These are phyloP conservation scores for Eueremaeus valkanovi DNA, from an alignment of 2,888 invertebrate genomes.

Conservation along the genomic window DNA sequence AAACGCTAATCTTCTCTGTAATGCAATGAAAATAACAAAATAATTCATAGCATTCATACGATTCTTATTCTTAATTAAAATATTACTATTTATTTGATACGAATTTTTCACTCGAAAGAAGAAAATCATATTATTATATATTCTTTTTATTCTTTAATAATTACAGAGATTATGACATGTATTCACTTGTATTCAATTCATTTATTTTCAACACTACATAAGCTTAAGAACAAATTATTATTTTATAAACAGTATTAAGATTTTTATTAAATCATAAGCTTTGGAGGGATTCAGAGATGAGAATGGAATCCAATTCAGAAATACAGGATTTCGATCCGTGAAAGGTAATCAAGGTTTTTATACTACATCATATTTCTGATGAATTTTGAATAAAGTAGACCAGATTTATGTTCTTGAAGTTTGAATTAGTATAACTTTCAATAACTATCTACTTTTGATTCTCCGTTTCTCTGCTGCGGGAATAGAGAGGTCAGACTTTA, in stretches of 20 bases:
- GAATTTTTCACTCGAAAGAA: not conserved
- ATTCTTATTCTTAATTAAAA: slow-evolving; percentile 32
- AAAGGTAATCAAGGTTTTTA: no score
- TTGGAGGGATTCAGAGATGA: not conserved
- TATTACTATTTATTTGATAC: slow-evolving; percentile 3
- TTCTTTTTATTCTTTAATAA: not conserved
- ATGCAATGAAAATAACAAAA: not conserved
- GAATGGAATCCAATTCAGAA: no score
- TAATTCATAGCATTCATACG: not conserved
- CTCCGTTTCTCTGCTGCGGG: no score
- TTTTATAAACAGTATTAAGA: no score
- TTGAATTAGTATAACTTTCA: no score
- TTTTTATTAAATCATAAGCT: not conserved
- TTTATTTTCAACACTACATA: no score
- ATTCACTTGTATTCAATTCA: slow-evolving; percentile 5
- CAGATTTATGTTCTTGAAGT: no score
- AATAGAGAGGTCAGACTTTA: no score
- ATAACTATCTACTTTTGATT: no score
- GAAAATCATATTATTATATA: not conserved
- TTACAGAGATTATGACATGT: not conserved
- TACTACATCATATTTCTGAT: no score
- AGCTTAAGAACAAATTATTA: slow-evolving; percentile 5
- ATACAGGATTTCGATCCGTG: no score
- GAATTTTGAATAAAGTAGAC: no score
- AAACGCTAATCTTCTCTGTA: slow-evolving; percentile 27